Evolutionary conservation across 1,140 invertebrate genomes (phyloP), one percentile per base, ranked within the genome.

Genomic region (Eurosta solidaginis): DNA sequence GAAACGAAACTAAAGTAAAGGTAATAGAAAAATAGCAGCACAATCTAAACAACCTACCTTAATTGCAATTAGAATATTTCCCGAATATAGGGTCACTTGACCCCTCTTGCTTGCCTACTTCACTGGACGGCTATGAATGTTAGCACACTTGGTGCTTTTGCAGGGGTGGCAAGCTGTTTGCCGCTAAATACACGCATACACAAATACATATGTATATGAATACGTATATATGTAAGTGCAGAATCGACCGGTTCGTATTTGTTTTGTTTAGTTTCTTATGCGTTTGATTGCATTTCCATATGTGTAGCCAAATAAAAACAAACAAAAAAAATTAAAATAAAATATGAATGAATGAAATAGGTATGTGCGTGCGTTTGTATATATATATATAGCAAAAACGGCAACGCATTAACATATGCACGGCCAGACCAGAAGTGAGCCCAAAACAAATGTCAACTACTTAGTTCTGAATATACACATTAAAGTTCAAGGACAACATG

Each of bases 401-500:
- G 59, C 59, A 42, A 40, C 59, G n/a, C 22, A 68, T 29, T 33
- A 22, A n/a, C 59, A 68, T 68, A 68, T 17, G 7, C 59, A 68
- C 33, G 59, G 40, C 59, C 59, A 68, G 59, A 68, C 59, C 59
- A 68, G 59, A 68, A 68, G 59, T 68, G 33, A 40, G 33, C 7
- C 59, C 59, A 68, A 68, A 68, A 68, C 59, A 68, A 68, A 68
- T 68, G 59, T 68, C 59, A 36, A 68, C 59, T 40, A 68, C 33
- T 68, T 68, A n/a, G n/a, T n/a, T n/a, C n/a, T n/a, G n/a, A 17
- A 40, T 40, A 40, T 25, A 33, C 29, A 68, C 59, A 68, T 68
- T 36, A 42, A 40, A 68, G 59, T 33, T 68, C 59, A 68, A 68
- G 59, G 59, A 68, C 59, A 42, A 68, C 59, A 68, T 68, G 59